Evolutionary conservation across 2,888 invertebrate genomes (phyloP), one percentile per base, ranked within the genome.

Genomic region (Platerodrilus igneus): DNA sequence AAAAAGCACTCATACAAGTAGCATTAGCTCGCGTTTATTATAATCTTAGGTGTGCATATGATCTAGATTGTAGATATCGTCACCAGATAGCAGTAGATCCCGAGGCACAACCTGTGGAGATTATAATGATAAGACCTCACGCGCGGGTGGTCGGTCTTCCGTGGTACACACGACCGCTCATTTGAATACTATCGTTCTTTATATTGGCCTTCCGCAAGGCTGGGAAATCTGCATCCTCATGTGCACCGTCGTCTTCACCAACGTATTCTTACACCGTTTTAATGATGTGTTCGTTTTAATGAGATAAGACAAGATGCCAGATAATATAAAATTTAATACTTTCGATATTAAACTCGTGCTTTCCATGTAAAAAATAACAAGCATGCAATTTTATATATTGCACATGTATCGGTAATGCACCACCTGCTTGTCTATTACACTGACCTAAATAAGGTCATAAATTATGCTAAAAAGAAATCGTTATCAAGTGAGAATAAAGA

Each of bases 61-160:
- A 67, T 67, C 66, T 66, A 66, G 67, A 67, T 66, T 62, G 63
- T 53, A 65, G 68, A 68, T 68, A 59, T 68, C 67, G 68, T 68
- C 68, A 66, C 68, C 68, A 68, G 68, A 68, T 67, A 66, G 56
- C 45, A 39, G 45, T 41, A 40, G 54, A 48, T 47, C 54, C 54
- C 48, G 53, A 41, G 47, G 52, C 46, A 55, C 53, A 50, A 48
- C 57, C 52, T 56, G 57, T 52, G 53, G 61, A 59, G 62, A 64
- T 63, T 60, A 56, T 51, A 45, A 43, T 53, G 64, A 65, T 63
- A 64, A 66, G 60, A 50, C 50, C 46, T 49, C 49, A 58, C 59
- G 52, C 52, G 59, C 63, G 66, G 66, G 66, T 66, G 65, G 66
- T 66, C 65, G 62, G 23, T 10, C 39, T 39, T 20, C 31, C 44